phyloP scores from a whole-genome alignment of 2,113 vertebrate genomes.

The Macrotus californicus region DNA sequence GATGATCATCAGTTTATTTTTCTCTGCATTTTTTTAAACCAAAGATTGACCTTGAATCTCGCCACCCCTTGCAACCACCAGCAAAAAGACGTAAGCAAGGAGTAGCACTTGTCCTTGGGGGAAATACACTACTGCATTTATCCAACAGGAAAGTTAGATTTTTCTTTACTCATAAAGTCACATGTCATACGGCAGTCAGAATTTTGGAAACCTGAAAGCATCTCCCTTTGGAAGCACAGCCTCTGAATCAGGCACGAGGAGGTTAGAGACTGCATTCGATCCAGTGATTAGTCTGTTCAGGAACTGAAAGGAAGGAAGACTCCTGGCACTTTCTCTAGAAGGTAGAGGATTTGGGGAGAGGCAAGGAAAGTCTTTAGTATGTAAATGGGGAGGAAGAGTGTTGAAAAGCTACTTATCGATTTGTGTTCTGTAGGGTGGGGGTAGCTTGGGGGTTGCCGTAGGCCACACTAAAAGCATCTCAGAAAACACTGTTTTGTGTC shows the following conservation, averaged over 20 bases:
- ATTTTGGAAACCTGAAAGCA: neutral
- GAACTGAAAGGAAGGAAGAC: neutral
- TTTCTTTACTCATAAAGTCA: constrained; percentile 18
- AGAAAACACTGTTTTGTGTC: neutral
- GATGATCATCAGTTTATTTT: neutral
- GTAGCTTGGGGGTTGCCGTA: neutral
- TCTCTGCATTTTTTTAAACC: neutral
- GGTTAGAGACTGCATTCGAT: neutral
- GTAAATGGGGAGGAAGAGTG: neutral
- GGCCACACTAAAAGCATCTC: neutral
- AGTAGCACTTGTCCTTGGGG: neutral
- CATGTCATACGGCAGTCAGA: neutral
- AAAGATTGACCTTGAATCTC: neutral
- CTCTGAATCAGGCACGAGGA: neutral
- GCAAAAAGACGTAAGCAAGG: neutral
- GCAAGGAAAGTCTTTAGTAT: neutral
- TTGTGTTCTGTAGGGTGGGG: neutral
- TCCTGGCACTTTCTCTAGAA: neutral
- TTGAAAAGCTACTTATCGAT: neutral
- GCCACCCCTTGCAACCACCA: neutral
- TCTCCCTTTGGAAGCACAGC: neutral
- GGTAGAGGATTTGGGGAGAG: neutral
- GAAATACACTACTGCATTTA: neutral
- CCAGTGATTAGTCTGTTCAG: neutral
- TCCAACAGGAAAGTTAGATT: neutral